Percentiles rank a stretch among this genome's conserved stretches.
These are phyloP conservation scores for pig (Sus scrofa) DNA, from an alignment of 2,113 vertebrate species.

Conservation along the genomic window T2T-Sscrofa CM000824.6:180539001-180539500, in stretches of 20 bases:
- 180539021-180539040: neutral
- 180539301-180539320: neutral
- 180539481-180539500: neutral
- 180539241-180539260: neutral
- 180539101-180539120: neutral
- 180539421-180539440: neutral
- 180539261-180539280: neutral
- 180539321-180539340: neutral
- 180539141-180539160: neutral
- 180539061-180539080: neutral
- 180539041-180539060: neutral
- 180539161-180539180: conserved; percentile 11
- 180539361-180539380: neutral
- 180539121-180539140: neutral
- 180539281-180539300: neutral
- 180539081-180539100: neutral
- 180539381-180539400: neutral
- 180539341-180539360: neutral
- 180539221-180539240: neutral
- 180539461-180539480: neutral
- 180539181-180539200: neutral
- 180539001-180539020: neutral
- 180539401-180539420: neutral
- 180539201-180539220: neutral
- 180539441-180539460: neutral